Conservation (phyloP, 2,797 vertebrate species). For the Sardinella longiceps region DNA sequence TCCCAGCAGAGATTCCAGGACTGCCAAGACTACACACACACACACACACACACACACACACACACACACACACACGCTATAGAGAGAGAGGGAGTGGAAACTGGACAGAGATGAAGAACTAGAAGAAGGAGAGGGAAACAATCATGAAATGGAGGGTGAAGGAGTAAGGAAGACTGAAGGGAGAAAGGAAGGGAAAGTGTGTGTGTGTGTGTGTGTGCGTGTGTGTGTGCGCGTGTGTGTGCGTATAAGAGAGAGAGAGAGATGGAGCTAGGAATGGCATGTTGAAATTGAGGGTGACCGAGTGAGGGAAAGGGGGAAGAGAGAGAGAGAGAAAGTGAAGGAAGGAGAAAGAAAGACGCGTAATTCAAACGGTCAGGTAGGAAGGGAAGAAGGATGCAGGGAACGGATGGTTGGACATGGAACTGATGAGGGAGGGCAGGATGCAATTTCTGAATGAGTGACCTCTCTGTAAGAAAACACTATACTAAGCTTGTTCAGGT, state of each 20-base stretch:
- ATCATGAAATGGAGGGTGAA: background rate
- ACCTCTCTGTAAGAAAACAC: background rate
- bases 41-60: conserved; percentile 9
- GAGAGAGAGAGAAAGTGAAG: too few species aligned
- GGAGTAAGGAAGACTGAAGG: conserved; percentile 25
- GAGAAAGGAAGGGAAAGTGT: background rate
- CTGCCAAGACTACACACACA: background rate
- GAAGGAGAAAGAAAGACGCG: too few species aligned
- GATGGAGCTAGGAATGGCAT: background rate
- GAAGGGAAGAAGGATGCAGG: too few species aligned
- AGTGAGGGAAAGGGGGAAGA: too few species aligned
- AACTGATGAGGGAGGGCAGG: too few species aligned
- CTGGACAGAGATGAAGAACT: background rate
- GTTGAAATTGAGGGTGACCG: too few species aligned
- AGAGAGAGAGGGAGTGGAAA: background rate
- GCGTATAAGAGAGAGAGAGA: background rate
- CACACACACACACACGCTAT: background rate
- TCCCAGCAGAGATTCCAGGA: background rate
- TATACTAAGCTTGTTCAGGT: background rate
- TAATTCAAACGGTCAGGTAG: too few species aligned
- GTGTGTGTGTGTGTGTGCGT: too few species aligned
- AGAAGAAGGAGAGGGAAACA: background rate
- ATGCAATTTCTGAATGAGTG: background rate
- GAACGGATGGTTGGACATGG: too few species aligned
- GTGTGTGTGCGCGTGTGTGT: too few species aligned